Conservation (phyloP, 2,113 vertebrate genomes). For the Globicephala melas region DNA sequence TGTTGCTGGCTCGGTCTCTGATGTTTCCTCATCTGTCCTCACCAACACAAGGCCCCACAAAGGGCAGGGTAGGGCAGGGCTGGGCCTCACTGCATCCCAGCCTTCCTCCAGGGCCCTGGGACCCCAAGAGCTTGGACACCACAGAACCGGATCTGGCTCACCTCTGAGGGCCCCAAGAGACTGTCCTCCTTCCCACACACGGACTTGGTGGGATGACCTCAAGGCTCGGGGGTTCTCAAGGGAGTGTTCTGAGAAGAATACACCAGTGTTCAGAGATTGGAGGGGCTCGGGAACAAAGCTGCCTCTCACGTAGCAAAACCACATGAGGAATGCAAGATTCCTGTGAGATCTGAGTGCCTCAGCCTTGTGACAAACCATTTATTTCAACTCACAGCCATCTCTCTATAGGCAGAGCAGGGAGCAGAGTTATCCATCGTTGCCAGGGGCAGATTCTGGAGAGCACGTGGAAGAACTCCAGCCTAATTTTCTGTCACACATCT, state of each 20-base stretch:
- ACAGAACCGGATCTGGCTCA: neutral
- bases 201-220: neutral
- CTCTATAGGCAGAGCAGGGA: neutral
- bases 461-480: neutral
- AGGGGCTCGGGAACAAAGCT: neutral
- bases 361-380: neutral
- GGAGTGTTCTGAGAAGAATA: conserved; percentile 49
- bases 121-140: neutral
- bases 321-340: neutral
- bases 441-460: neutral
- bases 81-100: neutral
- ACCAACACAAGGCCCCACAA: neutral
- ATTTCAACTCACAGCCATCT: neutral
- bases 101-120: neutral
- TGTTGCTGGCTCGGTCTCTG: neutral
- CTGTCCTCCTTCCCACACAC: neutral
- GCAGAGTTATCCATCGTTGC: neutral
- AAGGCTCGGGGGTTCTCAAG: conserved; percentile 24
- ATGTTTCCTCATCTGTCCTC: neutral
- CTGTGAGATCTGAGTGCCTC: neutral
- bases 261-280: neutral
- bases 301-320: neutral
- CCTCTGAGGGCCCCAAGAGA: neutral
- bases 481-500: neutral
- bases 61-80: neutral